phyloP scores from a whole-genome alignment of 2,797 vertebrate species.

The Petrocephalus sullivani region DNA sequence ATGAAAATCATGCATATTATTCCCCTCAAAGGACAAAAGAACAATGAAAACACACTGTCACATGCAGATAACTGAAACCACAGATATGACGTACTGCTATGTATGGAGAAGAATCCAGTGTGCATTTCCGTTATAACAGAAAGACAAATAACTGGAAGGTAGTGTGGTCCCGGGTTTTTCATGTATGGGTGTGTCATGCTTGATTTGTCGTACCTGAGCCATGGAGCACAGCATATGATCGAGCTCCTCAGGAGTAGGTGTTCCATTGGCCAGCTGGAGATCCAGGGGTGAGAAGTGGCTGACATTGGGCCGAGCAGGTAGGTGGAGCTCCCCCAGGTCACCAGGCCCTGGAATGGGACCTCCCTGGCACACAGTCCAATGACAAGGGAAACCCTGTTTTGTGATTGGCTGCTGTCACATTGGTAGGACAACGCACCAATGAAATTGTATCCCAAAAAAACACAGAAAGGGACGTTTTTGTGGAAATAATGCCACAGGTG shows the following conservation, averaged over 20 bases:
- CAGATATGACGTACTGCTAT: background rate
- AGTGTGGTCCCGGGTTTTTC: background rate
- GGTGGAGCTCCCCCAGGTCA: constrained; percentile 56
- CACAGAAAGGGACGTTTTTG: background rate
- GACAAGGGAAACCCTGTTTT: background rate
- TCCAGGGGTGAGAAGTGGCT: constrained; percentile 51
- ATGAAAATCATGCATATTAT: background rate
- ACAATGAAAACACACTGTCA: background rate
- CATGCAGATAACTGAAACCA: background rate
- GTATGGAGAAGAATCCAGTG: background rate
- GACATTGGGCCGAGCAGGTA: constrained; percentile 68
- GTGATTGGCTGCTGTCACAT: background rate
- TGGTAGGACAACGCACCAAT: background rate
- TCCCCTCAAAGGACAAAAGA: background rate
- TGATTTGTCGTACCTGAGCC: constrained; percentile 74
- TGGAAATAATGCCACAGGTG: background rate
- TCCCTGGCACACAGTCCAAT: constrained; percentile 53
- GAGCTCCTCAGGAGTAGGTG: constrained; percentile 69
- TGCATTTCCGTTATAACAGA: background rate
- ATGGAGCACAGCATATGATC: constrained; percentile 78
- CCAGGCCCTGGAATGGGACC: constrained; percentile 38
- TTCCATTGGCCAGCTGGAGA: constrained; percentile 62
- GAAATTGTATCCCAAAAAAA: background rate
- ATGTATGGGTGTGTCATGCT: background rate
- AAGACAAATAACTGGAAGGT: background rate